Percentiles rank a stretch among this genome's conserved stretches.
Conservation (phyloP, 2,888 invertebrate genomes). For the Chaetoderma sp. region DNA sequence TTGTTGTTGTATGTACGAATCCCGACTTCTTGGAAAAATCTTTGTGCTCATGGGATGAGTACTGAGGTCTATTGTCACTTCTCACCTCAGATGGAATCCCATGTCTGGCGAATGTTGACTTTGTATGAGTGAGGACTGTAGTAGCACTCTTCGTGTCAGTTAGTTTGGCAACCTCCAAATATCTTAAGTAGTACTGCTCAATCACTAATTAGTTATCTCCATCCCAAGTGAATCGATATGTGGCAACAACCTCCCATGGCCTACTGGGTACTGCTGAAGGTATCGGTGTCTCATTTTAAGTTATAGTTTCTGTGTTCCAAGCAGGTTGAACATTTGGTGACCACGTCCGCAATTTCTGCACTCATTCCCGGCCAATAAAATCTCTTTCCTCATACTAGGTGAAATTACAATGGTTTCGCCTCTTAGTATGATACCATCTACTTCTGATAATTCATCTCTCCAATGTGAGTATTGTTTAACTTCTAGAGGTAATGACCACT, state of each 20-base stretch:
- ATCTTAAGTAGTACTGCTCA: conserved; percentile 34
- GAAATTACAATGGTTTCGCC: conserved; percentile 12
- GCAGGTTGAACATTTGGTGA: conserved; percentile 26
- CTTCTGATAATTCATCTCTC: conserved; percentile 12
- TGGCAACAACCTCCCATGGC: conserved; percentile 30
- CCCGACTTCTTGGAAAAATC: conserved; percentile 13
- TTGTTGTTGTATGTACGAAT: conserved; percentile 14
- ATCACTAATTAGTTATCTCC: conserved; percentile 28
- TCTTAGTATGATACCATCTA: conserved; percentile 4
- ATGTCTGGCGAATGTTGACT: conserved; percentile 30
- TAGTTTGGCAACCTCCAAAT: conserved; percentile 29
- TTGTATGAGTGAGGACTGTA: conserved; percentile 26
- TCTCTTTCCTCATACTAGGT: conserved; percentile 4
- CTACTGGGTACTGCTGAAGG: conserved; percentile 15
- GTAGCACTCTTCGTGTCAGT: conserved; percentile 6
- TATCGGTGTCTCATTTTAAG: conserved; percentile 22
- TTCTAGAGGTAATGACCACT: conserved; percentile 4
- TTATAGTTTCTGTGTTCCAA: conserved; percentile 21
- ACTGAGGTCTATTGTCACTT: conserved; percentile 30
- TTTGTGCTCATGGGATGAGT: conserved; percentile 3
- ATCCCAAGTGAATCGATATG: conserved; percentile 28
- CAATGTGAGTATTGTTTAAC: conserved; percentile 21
- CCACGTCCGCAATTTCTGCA: conserved; percentile 27
- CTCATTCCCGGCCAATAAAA: conserved; percentile 39
- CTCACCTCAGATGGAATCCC: conserved; percentile 24